Conservation (phyloP, 1,140 invertebrate species). For the Ceratina calcarata region DNA sequence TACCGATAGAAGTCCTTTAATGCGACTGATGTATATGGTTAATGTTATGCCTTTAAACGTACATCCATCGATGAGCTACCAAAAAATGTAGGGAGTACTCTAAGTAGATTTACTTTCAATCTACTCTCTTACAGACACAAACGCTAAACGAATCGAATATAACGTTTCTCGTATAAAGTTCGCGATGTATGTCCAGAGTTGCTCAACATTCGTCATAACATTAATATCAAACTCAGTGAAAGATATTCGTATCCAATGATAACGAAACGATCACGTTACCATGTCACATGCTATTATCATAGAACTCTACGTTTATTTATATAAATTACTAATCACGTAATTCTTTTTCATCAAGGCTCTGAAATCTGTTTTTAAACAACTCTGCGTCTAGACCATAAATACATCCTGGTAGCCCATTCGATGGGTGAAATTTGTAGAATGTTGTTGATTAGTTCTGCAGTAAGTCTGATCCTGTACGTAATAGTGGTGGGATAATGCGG, state of each 20-base stretch:
- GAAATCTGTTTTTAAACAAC: constrained; percentile 41
- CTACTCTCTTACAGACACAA: constrained; percentile 17
- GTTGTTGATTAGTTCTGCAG: constrained; percentile 66
- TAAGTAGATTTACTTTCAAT: constrained; percentile 28
- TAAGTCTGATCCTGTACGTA: constrained; percentile 68
- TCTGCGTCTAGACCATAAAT: constrained; percentile 65
- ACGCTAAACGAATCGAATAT: not conserved
- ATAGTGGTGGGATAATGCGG: constrained; percentile 66
- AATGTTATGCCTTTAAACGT: constrained; percentile 39
- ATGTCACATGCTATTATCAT: constrained; percentile 19
- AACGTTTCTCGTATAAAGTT: constrained; percentile 19
- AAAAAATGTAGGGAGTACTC: constrained; percentile 38
- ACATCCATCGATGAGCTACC: constrained; percentile 53
- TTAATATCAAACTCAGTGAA: constrained; percentile 25
- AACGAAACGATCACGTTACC: constrained; percentile 28
- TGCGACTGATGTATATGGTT: constrained; percentile 55
- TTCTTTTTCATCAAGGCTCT: constrained; percentile 33
- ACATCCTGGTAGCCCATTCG: constrained; percentile 68
- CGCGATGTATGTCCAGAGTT: constrained; percentile 6
- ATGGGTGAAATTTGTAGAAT: constrained; percentile 68
- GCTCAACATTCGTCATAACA: not conserved
- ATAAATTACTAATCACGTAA: constrained; percentile 20
- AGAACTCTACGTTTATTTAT: constrained; percentile 33
- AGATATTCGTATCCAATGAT: constrained; percentile 9
- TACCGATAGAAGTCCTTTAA: constrained; percentile 15